These are phyloP conservation scores for Portunus trituberculatus DNA, from an alignment of 1,140 invertebrate genomes.

Conservation along the genomic window DNA sequence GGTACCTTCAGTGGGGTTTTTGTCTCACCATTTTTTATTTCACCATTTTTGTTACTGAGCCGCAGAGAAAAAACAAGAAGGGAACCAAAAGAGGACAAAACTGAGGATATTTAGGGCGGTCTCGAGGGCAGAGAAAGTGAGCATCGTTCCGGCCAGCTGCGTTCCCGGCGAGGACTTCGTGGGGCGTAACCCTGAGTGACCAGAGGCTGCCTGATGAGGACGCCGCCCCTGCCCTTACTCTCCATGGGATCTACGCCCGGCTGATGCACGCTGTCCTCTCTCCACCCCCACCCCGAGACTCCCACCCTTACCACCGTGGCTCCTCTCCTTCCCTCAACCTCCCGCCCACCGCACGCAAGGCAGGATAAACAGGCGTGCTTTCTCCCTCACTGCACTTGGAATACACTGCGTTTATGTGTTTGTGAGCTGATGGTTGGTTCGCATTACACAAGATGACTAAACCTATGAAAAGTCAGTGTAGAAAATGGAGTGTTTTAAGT, in stretches of 20 bases:
- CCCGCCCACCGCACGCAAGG: not conserved
- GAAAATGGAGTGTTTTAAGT: too few relatives aligned
- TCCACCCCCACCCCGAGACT: not conserved
- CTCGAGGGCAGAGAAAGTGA: not conserved
- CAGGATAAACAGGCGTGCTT: not conserved
- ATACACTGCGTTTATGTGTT: not conserved
- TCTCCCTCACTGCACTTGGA: not conserved
- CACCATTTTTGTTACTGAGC: too few relatives aligned
- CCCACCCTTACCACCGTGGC: too few relatives aligned
- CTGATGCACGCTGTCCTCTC: not conserved
- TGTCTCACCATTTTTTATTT: too few relatives aligned
- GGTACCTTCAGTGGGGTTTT: too few relatives aligned
- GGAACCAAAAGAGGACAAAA: not conserved
- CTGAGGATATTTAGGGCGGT: not conserved
- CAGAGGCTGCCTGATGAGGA: not conserved
- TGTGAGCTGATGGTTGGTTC: not conserved
- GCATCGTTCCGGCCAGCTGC: not conserved
- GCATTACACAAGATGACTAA: too few relatives aligned
- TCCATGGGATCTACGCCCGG: not conserved
- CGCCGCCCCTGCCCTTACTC: not conserved
- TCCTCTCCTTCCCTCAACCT: too few relatives aligned
- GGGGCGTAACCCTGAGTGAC: slow-evolving; percentile 1
- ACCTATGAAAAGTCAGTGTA: too few relatives aligned
- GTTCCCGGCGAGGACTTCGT: not conserved
- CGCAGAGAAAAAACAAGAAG: not conserved